Evolutionary conservation across 2,113 vertebrate genomes (phyloP).

Genomic region (Hyla sarda): DNA sequence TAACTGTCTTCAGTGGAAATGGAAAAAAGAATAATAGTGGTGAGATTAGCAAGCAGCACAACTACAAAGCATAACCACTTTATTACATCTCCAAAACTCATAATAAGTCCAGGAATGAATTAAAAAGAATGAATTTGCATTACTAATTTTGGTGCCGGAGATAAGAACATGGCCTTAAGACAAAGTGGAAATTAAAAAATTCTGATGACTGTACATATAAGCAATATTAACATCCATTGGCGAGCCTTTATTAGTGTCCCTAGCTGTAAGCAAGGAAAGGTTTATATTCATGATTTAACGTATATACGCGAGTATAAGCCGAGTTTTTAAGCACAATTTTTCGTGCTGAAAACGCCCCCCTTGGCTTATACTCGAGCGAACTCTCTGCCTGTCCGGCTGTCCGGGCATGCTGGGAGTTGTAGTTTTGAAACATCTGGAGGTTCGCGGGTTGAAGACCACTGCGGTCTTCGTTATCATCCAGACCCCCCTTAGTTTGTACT

Average conservation of each 20-base stretch:
- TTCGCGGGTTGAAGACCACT: no score
- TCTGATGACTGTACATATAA: not conserved
- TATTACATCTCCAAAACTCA: not conserved
- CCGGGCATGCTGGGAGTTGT: no score
- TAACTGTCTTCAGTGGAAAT: constrained; percentile 5
- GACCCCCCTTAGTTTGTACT: no score
- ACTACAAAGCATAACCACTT: constrained; percentile 26
- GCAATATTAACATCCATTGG: not conserved
- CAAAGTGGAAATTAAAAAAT: not conserved
- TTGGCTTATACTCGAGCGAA: no score
- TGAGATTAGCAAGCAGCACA: constrained; percentile 16
- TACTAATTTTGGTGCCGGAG: not conserved
- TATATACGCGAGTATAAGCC: no score
- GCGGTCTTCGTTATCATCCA: no score
- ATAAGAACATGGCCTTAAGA: not conserved
- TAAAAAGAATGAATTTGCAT: not conserved
- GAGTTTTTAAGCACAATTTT: no score
- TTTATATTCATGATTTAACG: not conserved
- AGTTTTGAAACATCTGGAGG: no score
- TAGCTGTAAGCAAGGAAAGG: not conserved
- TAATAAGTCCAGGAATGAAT: not conserved
- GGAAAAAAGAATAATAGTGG: not conserved
- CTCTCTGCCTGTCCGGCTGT: no score
- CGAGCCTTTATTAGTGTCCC: not conserved
- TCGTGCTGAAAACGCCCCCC: no score